Evolutionary conservation across 1,140 invertebrate species (phyloP), one percentile per base, ranked within the genome.

Genomic region (Drosophila micromelanica): DNA sequence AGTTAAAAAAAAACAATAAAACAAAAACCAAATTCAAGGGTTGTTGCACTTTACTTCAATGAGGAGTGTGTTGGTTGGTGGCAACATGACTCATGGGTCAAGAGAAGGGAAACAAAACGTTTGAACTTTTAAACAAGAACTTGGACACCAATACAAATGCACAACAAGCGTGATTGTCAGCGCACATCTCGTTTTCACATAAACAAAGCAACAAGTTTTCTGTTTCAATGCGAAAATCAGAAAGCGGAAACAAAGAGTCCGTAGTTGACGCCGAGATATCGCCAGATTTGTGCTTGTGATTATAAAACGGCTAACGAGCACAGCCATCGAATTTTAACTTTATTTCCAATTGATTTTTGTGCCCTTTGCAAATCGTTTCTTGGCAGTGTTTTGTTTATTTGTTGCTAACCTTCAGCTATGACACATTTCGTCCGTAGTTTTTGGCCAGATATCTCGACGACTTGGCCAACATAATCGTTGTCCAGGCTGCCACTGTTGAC

Each of bases 381-480:
- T 60, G 20, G 43, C 11, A 37, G 32, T 40, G 7, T 2, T 61
- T 62, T 48, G 55, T 23, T 54, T 32, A 8, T 27, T 15, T 27
- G 46, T 23, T 35, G 12, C 40, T 37, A 98, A 98, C 98, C 98
- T 96, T 98, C 98, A 52, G 97, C 98, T 76, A 98, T 97, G 80
- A 98, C 95, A 93, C 95, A 95, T 92, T 96, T 97, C 49, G 98
- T 96, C 92, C 96, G 94, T 63, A 98, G 93, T 93, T 97, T 98
- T 90, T 97, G 96, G 91, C 96, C 96, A 76, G 95, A 97, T 77
- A 99, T 95, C 93, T 98, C 97, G 49, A 99, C 94, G 78, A 95
- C 93, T 93, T 98, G 97, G 35, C 98, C 98, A 67, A 98, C 96
- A 93, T 98, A 98, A 92, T 97, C 96, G 93, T 97, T 97, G 80